Conservation (phyloP, 2,888 invertebrate species). For the Andrena trimmerana region DNA sequence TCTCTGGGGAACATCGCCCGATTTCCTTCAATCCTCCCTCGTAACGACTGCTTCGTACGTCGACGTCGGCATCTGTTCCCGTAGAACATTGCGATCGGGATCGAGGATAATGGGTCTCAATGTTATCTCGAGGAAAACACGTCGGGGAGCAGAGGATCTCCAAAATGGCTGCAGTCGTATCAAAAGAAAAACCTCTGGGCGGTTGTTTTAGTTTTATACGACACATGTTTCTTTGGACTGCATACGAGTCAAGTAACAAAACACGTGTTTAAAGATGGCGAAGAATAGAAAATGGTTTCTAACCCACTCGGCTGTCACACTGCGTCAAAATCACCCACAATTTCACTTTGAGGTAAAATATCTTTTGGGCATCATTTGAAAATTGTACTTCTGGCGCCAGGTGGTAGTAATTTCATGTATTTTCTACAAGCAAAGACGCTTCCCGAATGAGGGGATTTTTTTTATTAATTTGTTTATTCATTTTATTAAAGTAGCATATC, state of each 20-base stretch:
- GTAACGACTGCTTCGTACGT: conserved; percentile 40
- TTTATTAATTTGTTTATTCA: no score
- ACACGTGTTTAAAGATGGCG: background rate
- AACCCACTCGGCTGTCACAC: no score
- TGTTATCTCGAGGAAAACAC: conserved; percentile 30
- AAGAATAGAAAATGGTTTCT: no score
- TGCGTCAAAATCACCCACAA: no score
- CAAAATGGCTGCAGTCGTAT: background rate
- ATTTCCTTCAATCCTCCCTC: conserved; percentile 41
- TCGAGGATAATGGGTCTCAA: conserved; percentile 32
- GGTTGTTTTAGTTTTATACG: background rate
- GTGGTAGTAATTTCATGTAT: no score
- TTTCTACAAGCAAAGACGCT: no score
- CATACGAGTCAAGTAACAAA: background rate
- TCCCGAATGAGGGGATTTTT: no score
- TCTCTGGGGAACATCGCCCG: conserved; percentile 33
- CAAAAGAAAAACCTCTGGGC: background rate
- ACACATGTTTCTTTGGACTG: background rate
- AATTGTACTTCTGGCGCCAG: no score
- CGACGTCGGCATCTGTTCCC: conserved; percentile 1
- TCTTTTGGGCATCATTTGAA: no score
- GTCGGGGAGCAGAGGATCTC: background rate
- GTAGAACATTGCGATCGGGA: conserved; percentile 45
- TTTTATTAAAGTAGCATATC: no score
- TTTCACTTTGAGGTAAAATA: no score